Evolutionary conservation across 2,113 vertebrate species (phyloP).

Genomic region (Theristicus caerulescens): DNA sequence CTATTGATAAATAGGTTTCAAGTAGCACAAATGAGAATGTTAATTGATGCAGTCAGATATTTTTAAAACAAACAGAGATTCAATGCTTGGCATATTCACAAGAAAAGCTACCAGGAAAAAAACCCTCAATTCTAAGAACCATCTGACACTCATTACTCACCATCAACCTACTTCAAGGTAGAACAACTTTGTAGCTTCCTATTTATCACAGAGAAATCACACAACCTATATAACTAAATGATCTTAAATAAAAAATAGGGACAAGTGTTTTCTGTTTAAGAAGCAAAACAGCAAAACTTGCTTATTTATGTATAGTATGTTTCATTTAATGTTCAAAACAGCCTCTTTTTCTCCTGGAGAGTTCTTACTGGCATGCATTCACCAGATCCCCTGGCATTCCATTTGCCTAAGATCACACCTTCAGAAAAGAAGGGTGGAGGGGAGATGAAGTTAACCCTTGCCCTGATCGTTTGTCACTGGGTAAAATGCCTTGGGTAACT

Average conservation of each 20-base stretch:
- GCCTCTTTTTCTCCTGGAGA: not conserved
- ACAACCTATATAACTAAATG: not conserved
- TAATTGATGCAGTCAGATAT: slow-evolving; percentile 42
- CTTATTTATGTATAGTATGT: not conserved
- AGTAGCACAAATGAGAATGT: slow-evolving; percentile 31
- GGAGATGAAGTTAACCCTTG: slow-evolving; percentile 49
- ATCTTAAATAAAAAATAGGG: not conserved
- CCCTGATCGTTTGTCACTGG: slow-evolving; percentile 5
- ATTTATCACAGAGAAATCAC: not conserved
- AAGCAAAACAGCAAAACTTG: not conserved
- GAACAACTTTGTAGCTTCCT: slow-evolving; percentile 1
- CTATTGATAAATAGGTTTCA: slow-evolving; percentile 36
- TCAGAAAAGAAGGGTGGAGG: slow-evolving; percentile 25
- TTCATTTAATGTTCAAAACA: not conserved
- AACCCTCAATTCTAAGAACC: not conserved
- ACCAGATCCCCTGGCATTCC: slow-evolving; percentile 47
- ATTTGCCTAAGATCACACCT: slow-evolving; percentile 54
- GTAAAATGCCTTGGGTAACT: slow-evolving; percentile 10
- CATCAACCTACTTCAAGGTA: slow-evolving; percentile 28
- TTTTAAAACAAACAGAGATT: slow-evolving; percentile 46
- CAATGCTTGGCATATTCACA: not conserved
- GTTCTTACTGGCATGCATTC: not conserved
- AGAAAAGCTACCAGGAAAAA: slow-evolving; percentile 10
- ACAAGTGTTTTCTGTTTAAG: not conserved
- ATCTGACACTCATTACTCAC: slow-evolving; percentile 38